Percentiles rank a stretch among this genome's conserved stretches.
Evolutionary conservation across 2,888 invertebrate species (phyloP).

Genomic region (Apotomis betuletana): DNA sequence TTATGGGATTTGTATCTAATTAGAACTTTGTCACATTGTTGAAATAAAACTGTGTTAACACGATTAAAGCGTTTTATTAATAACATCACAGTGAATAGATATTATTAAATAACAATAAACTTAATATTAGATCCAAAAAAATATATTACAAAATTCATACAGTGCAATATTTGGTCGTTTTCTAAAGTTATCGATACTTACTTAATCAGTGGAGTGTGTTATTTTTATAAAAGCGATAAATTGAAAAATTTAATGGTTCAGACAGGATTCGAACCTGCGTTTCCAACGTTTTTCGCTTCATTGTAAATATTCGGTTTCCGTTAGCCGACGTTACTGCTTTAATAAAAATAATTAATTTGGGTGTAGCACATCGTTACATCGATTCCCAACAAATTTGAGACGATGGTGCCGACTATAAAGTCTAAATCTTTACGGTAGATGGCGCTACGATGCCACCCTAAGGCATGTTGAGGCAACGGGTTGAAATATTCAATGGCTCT

Average conservation of each 20-base stretch:
- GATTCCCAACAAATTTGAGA: no score
- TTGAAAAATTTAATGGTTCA: background rate
- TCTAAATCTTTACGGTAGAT: no score
- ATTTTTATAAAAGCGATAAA: background rate
- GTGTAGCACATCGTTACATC: no score
- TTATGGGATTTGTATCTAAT: slow-evolving; percentile 10
- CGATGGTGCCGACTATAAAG: no score
- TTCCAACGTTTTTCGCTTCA: no score
- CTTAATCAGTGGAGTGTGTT: background rate
- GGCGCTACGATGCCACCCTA: no score
- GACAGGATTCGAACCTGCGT: no score
- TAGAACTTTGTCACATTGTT: slow-evolving; percentile 9
- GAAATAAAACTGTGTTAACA: slow-evolving; percentile 39
- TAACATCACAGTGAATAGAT: slow-evolving; percentile 35
- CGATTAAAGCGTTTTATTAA: slow-evolving; percentile 41
- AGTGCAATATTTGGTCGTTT: slow-evolving; percentile 13
- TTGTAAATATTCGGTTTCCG: no score
- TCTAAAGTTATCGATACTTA: background rate
- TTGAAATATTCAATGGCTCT: no score
- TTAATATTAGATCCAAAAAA: background rate
- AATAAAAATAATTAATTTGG: no score
- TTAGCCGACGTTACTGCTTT: no score
- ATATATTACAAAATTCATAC: background rate
- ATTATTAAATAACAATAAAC: slow-evolving; percentile 20
- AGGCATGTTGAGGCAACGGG: no score